phyloP scores from a whole-genome alignment of 2,888 invertebrate genomes.

The Gandaritis pyraliata region DNA sequence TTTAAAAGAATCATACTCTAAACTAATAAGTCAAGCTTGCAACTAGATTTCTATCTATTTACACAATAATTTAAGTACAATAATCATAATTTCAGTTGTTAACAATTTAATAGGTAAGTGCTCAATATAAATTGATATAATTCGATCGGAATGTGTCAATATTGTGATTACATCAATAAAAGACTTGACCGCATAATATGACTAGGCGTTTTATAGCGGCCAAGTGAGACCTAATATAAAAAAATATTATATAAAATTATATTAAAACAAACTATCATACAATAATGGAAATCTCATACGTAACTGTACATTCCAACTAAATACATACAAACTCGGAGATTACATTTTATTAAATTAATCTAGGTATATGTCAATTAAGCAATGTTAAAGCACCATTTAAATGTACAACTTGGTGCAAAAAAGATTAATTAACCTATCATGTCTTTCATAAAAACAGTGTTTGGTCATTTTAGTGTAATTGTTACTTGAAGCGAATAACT shows the following conservation, averaged over 20 bases:
- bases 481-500: not conserved
- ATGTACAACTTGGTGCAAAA: constrained; percentile 31
- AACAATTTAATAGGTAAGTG: constrained; percentile 47
- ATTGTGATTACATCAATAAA: constrained; percentile 28
- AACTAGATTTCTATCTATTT: constrained; percentile 50
- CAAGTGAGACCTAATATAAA: constrained; percentile 50
- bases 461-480: constrained; percentile 1
- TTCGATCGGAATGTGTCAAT: constrained; percentile 41
- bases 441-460: constrained; percentile 14
- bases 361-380: constrained; percentile 25
- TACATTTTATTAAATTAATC: constrained; percentile 30
- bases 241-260: constrained; percentile 30
- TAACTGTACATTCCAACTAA: constrained; percentile 77
- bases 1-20: constrained; percentile 37
- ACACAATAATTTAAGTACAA: constrained; percentile 75
- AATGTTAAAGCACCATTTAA: constrained; percentile 34
- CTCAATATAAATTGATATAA: constrained; percentile 36
- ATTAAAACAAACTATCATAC: constrained; percentile 61
- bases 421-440: constrained; percentile 20
- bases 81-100: constrained; percentile 50
- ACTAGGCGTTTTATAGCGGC: constrained; percentile 76
- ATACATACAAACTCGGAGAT: constrained; percentile 45
- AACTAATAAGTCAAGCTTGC: constrained; percentile 27
- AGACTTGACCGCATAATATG: constrained; percentile 62
- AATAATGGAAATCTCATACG: constrained; percentile 78